phyloP scores from a whole-genome alignment of 2,113 vertebrate species.

The Ochotona curzoniae region DNA sequence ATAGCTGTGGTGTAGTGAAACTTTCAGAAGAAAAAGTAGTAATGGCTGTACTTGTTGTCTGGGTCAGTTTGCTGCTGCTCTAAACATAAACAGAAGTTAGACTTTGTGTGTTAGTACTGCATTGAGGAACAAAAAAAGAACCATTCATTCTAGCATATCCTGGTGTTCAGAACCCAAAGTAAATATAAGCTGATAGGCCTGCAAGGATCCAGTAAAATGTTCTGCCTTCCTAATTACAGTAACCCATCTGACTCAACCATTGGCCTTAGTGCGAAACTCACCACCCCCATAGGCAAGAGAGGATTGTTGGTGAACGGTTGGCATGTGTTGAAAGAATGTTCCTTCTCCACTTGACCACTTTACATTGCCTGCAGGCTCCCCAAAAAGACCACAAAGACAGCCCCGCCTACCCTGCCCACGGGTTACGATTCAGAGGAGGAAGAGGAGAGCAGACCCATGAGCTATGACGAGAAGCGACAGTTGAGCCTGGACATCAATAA shows the following conservation, averaged over 20 bases:
- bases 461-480: constrained; percentile 95
- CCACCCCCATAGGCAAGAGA: background rate
- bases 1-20: background rate
- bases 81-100: too few relatives aligned
- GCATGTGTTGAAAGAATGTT: background rate
- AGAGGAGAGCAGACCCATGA: constrained; percentile 95
- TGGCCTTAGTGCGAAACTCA: background rate
- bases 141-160: background rate
- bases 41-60: background rate
- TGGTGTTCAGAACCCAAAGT: background rate
- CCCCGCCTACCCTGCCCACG: constrained; percentile 73
- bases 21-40: background rate
- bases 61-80: background rate
- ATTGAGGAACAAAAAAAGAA: background rate
- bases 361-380: constrained; percentile 45
- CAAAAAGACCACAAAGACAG: constrained; percentile 77
- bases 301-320: background rate
- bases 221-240: background rate
- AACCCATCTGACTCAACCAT: background rate
- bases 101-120: background rate
- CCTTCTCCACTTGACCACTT: background rate
- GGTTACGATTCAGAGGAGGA: constrained; percentile 95
- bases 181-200: background rate
- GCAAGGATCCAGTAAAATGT: background rate
- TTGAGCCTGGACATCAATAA: constrained; percentile 97